Evolutionary conservation across 1,140 invertebrate species (phyloP).

Genomic region (Wasmannia auropunctata): DNA sequence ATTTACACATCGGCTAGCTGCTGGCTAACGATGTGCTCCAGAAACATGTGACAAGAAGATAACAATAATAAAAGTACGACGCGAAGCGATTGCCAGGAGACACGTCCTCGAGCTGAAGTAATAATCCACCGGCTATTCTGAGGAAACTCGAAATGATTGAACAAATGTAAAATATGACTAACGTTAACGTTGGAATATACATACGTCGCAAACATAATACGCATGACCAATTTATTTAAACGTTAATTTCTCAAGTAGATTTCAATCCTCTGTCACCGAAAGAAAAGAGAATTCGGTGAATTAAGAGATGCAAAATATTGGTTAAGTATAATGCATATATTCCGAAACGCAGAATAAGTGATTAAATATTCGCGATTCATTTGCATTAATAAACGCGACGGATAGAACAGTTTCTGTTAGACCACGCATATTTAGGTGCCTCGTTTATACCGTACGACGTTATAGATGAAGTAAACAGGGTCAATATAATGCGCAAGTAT

Average conservation of each 20-base stretch:
- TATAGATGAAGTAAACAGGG: constrained; percentile 50
- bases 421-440: constrained; percentile 43
- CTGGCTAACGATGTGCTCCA: constrained; percentile 8
- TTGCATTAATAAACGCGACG: constrained; percentile 44
- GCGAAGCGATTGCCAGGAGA: constrained; percentile 32
- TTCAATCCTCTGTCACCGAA: not conserved
- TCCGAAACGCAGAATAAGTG: not conserved
- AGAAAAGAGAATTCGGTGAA: not conserved
- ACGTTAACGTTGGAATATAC: not conserved
- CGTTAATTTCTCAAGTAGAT: not conserved
- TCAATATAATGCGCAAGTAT: constrained; percentile 46
- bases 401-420: constrained; percentile 45
- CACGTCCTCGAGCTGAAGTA: not conserved
- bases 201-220: not conserved
- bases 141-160: not conserved
- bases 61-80: constrained; percentile 55
- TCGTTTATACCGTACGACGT: constrained; percentile 48
- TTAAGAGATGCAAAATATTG: constrained; percentile 3
- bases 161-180: not conserved
- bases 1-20: constrained; percentile 33
- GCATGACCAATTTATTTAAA: not conserved
- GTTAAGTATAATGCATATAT: not conserved
- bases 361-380: constrained; percentile 44
- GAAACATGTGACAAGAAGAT: constrained; percentile 55
- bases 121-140: not conserved